phyloP scores from a whole-genome alignment of 2,888 invertebrate genomes.

The Nomada ruficornis region DNA sequence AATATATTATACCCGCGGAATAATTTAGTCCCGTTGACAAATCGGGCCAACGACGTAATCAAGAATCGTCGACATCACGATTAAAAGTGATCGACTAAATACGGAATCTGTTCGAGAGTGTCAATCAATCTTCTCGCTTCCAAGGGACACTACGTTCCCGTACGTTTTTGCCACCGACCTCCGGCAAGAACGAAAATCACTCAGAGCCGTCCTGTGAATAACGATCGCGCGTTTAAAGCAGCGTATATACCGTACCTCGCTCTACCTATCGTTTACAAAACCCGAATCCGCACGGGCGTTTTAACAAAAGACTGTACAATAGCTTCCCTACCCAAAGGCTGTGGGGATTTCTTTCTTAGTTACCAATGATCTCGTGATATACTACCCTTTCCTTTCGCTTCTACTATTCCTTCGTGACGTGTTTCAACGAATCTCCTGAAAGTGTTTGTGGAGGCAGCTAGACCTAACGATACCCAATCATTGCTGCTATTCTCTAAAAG shows the following conservation, averaged over 20 bases:
- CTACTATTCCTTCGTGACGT: neutral
- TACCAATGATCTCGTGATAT: conserved; percentile 56
- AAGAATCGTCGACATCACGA: conserved; percentile 16
- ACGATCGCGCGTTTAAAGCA: conserved; percentile 34
- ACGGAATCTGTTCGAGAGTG: neutral
- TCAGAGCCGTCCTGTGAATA: conserved; percentile 45
- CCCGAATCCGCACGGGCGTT: neutral
- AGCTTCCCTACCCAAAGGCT: conserved; percentile 21
- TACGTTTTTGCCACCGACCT: conserved; percentile 10
- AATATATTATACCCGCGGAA: neutral
- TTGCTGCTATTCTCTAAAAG: conserved; percentile 14
- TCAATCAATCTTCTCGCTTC: conserved; percentile 13
- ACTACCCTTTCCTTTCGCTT: conserved; percentile 13
- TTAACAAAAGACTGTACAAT: conserved; percentile 20
- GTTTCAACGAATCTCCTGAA: conserved; percentile 11
- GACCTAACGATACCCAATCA: neutral
- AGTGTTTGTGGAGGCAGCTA: neutral
- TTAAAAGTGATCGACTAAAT: neutral
- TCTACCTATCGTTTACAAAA: conserved; percentile 3
- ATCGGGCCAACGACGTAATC: conserved; percentile 16
- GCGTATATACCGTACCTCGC: conserved; percentile 1
- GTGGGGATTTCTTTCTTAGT: conserved; percentile 25
- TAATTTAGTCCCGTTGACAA: conserved; percentile 26
- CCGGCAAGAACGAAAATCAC: conserved; percentile 7
- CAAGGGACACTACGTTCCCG: conserved; percentile 27